Evolutionary conservation across 2,797 vertebrate species (phyloP).

Genomic region (Avahi laniger): DNA sequence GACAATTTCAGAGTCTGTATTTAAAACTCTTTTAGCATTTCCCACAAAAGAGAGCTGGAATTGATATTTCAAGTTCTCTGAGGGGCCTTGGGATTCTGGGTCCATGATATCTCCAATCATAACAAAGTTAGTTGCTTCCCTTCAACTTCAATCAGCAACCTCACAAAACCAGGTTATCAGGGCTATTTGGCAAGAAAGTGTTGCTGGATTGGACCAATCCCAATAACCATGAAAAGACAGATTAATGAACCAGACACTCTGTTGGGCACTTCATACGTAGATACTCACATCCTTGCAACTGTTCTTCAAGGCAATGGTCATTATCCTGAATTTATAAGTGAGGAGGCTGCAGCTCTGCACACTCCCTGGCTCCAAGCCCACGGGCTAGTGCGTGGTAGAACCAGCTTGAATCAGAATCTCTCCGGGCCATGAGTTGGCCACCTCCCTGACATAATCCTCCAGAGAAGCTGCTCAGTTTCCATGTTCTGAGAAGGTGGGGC

Average conservation of each 20-base stretch:
- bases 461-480: not conserved
- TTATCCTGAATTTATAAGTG: not conserved
- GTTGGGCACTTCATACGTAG: not conserved
- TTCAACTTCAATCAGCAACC: not conserved
- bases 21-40: conserved; percentile 6
- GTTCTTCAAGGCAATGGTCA: not conserved
- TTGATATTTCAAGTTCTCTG: not conserved
- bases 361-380: not conserved
- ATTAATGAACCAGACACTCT: not conserved
- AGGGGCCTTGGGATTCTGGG: not conserved
- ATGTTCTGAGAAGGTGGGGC: not conserved
- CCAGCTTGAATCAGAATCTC: not conserved
- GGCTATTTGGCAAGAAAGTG: not conserved
- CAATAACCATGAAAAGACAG: not conserved
- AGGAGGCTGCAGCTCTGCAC: not conserved
- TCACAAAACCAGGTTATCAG: not conserved
- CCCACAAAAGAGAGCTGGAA: not conserved
- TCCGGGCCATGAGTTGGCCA: not conserved
- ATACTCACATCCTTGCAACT: not conserved
- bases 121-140: not conserved
- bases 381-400: not conserved
- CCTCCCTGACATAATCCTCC: not conserved
- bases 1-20: not conserved
- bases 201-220: not conserved
- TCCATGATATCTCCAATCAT: not conserved